Percentiles rank a stretch among this genome's conserved stretches.
Evolutionary conservation across 2,888 invertebrate genomes (phyloP).

Genomic region (Malacosoma neustria): DNA sequence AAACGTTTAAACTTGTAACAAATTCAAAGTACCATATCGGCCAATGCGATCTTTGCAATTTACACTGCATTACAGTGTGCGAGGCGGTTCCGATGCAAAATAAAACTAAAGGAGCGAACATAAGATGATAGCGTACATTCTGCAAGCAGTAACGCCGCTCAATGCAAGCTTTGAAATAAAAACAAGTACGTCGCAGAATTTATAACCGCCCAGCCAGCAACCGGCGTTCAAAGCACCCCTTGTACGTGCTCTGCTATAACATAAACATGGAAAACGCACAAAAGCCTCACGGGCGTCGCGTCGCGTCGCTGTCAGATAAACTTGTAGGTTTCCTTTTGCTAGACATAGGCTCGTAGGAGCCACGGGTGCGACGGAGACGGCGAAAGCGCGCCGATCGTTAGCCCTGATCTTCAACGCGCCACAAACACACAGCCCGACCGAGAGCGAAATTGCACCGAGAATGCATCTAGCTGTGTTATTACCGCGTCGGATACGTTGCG

Average conservation of each 20-base stretch:
- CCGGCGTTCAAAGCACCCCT: constrained; percentile 64
- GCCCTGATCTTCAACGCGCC: constrained; percentile 75
- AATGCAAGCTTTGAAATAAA: constrained; percentile 47
- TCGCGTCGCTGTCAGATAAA: constrained; percentile 70
- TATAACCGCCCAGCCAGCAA: constrained; percentile 46
- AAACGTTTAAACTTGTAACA: neutral
- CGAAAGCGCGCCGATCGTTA: constrained; percentile 64
- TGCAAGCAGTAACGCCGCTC: constrained; percentile 19
- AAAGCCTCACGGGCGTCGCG: constrained; percentile 68
- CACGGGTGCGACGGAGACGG: constrained; percentile 46
- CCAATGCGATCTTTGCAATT: neutral
- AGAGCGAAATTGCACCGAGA: constrained; percentile 75
- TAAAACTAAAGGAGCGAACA: constrained; percentile 17
- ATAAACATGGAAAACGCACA: constrained; percentile 74
- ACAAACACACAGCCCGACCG: constrained; percentile 75
- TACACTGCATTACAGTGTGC: neutral
- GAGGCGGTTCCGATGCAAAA: constrained; percentile 9
- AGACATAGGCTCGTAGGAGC: constrained; percentile 33
- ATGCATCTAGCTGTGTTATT: constrained; percentile 74
- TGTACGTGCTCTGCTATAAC: constrained; percentile 70
- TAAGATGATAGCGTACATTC: constrained; percentile 19
- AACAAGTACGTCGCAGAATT: constrained; percentile 53
- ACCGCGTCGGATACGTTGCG: constrained; percentile 41
- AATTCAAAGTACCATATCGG: neutral
- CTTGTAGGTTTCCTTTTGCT: constrained; percentile 70